Evolutionary conservation across 2,797 vertebrate genomes (phyloP).

Genomic region (Eulemur mongoz): DNA sequence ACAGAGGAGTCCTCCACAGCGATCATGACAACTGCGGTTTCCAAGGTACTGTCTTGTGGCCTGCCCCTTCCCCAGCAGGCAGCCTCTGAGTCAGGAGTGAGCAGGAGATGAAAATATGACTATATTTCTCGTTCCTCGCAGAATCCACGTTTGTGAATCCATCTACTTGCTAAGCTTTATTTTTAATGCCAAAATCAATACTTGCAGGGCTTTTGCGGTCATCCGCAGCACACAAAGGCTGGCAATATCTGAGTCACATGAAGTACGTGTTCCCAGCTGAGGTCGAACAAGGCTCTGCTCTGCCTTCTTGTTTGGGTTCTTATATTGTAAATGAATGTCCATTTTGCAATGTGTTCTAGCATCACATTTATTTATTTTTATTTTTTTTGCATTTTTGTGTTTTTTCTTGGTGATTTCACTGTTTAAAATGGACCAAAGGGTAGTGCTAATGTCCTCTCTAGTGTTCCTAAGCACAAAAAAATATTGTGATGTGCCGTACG

Average conservation of each 20-base stretch:
- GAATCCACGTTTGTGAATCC: not conserved
- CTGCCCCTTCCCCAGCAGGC: not conserved
- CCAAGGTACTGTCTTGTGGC: constrained; percentile 84
- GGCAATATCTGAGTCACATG: not conserved
- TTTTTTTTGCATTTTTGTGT: not conserved
- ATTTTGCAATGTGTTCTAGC: not conserved
- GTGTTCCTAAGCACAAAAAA: not conserved
- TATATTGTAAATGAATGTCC: not conserved
- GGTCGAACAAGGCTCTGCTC: not conserved
- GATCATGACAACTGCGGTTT: constrained; percentile 80
- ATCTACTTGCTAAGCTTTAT: not conserved
- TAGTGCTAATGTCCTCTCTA: not conserved
- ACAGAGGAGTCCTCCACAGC: constrained; percentile 82
- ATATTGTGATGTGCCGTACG: not conserved
- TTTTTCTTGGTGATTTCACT: not conserved
- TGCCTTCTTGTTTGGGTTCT: not conserved
- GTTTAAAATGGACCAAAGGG: not conserved
- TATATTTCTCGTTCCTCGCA: not conserved
- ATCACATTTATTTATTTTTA: not conserved
- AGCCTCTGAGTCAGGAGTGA: not conserved
- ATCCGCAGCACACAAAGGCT: not conserved
- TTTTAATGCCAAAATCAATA: not conserved
- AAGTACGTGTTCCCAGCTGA: not conserved
- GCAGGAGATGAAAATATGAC: not conserved
- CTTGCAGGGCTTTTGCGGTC: accelerated